A percentile compares a stretch with the other conserved stretches of the same genome.
Conservation (phyloP, 2,113 vertebrate species). For the Catharus minimus region DNA sequence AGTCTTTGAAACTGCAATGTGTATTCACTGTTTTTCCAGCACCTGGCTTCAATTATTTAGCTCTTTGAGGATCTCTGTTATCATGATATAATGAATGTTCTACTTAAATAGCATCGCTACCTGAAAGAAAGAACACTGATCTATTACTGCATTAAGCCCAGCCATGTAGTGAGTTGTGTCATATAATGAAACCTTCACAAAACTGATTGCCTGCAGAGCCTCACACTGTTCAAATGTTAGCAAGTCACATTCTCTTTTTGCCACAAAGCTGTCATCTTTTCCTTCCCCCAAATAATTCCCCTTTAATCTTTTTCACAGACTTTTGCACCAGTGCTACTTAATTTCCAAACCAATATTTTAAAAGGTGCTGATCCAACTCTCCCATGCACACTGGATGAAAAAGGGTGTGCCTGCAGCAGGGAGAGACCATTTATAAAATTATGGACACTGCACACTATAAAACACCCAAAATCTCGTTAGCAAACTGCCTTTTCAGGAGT, state of each 20-base stretch:
- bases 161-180: background rate
- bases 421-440: background rate
- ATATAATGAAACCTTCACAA: background rate
- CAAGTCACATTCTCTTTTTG: background rate
- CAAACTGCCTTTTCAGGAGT: background rate
- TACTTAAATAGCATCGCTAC: background rate
- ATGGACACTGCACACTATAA: background rate
- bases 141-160: conserved; percentile 36
- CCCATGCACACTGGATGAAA: fast-evolving
- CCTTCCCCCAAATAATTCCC: background rate
- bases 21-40: background rate
- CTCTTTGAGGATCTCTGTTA: conserved; percentile 31
- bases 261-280: background rate
- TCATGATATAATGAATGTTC: conserved; percentile 32
- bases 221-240: background rate
- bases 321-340: background rate
- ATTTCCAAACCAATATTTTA: background rate
- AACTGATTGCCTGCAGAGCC: background rate
- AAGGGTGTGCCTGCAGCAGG: background rate
- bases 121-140: conserved; percentile 26
- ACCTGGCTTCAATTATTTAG: conserved; percentile 34
- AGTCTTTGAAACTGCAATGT: conserved; percentile 10
- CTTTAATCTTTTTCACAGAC: background rate
- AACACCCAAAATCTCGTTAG: background rate
- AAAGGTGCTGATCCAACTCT: background rate